Conservation (phyloP, 2,113 vertebrate species). For the Coregonus clupeaformis region DNA sequence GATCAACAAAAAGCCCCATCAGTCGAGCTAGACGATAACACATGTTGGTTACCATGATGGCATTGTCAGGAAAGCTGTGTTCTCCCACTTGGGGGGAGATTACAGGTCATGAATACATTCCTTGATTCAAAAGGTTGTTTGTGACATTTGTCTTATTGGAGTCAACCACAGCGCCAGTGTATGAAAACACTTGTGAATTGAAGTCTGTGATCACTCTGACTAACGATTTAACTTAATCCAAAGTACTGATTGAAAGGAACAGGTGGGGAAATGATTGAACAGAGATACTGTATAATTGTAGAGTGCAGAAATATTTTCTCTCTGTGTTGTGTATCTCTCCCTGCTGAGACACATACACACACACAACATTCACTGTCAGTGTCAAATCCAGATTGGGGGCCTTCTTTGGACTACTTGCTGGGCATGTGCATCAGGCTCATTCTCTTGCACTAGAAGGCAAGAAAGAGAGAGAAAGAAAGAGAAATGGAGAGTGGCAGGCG, state of each 20-base stretch:
- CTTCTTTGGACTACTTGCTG: too few species aligned
- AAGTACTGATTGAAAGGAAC: conserved; percentile 21
- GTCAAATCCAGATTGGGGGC: too few species aligned
- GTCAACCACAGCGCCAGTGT: conserved; percentile 24
- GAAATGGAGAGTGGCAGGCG: not conserved
- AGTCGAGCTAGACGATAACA: not conserved
- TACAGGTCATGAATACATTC: not conserved
- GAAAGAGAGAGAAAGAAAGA: not conserved
- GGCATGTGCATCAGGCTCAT: not conserved
- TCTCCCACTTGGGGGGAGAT: not conserved
- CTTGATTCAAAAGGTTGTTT: not conserved
- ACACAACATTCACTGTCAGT: too few species aligned
- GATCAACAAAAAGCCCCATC: not conserved
- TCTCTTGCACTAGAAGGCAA: not conserved
- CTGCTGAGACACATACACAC: not conserved
- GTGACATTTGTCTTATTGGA: not conserved
- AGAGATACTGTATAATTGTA: conserved; percentile 24
- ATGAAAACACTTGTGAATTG: conserved; percentile 6
- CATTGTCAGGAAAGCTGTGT: not conserved
- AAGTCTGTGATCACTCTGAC: conserved; percentile 37
- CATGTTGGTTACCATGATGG: conserved; percentile 1
- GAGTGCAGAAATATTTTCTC: conserved; percentile 17
- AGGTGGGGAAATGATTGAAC: conserved; percentile 31
- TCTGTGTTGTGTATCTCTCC: conserved; percentile 1
- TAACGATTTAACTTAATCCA: conserved; percentile 31